Percentiles rank a stretch among this genome's conserved stretches.
Evolutionary conservation across 2,888 invertebrate genomes (phyloP).

Genomic region (Melieria omissa): DNA sequence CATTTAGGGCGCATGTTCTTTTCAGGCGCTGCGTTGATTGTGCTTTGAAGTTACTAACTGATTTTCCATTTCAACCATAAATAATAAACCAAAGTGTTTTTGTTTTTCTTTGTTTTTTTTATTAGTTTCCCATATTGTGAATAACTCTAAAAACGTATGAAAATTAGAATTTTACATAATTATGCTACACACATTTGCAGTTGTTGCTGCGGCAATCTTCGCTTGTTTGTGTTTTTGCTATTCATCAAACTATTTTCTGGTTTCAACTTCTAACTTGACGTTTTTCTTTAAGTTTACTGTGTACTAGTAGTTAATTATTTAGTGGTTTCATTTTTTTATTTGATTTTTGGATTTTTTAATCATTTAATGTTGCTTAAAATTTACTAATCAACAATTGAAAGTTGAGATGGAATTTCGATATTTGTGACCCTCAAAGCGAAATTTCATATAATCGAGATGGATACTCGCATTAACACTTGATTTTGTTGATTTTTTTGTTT

Average conservation of each 20-base stretch:
- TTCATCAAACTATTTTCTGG: slow-evolving; percentile 24
- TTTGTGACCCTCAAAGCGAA: slow-evolving; percentile 41
- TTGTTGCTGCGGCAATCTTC: too few relatives aligned
- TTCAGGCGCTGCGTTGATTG: too few relatives aligned
- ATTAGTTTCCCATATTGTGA: slow-evolving; percentile 27
- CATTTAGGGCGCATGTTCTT: too few relatives aligned
- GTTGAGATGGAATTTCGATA: slow-evolving; percentile 42
- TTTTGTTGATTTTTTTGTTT: slow-evolving; percentile 6
- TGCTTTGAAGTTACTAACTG: too few relatives aligned
- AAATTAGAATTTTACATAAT: slow-evolving; percentile 23
- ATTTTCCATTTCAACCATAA: background rate
- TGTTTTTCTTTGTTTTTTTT: background rate
- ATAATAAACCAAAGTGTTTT: background rate
- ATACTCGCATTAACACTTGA: slow-evolving; percentile 18
- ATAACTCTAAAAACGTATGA: slow-evolving; percentile 13
- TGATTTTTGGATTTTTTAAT: slow-evolving; percentile 1
- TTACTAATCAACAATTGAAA: slow-evolving; percentile 31
- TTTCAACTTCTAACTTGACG: slow-evolving; percentile 5
- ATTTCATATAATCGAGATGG: slow-evolving; percentile 21
- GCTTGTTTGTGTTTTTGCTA: background rate
- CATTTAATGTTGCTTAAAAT: slow-evolving; percentile 6
- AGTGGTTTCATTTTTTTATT: slow-evolving; percentile 13
- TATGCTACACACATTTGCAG: slow-evolving; percentile 14
- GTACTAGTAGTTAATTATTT: background rate
- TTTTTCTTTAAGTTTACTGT: background rate